phyloP scores from a whole-genome alignment of 2,113 vertebrate species.

The Chaetorhynchus papuensis region DNA sequence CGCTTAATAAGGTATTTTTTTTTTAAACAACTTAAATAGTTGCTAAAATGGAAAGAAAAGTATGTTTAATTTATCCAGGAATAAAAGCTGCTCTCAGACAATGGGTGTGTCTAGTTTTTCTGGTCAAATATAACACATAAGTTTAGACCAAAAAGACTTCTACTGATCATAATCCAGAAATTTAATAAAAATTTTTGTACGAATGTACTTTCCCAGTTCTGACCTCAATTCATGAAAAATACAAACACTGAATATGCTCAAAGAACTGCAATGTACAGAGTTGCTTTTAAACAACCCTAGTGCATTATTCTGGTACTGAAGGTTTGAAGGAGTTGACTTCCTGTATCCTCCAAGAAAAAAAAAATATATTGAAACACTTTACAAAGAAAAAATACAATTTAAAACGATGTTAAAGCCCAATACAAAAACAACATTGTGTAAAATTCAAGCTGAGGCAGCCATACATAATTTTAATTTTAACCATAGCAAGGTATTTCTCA shows the following conservation, averaged over 20 bases:
- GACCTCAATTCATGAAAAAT: not conserved
- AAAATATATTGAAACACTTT: not conserved
- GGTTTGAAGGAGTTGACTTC: not conserved
- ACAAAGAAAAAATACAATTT: not conserved
- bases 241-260: not conserved
- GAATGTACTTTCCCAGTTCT: not conserved
- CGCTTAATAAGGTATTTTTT: not conserved
- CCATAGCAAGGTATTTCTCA: not conserved
- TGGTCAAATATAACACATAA: not conserved
- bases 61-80: not conserved
- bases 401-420: not conserved
- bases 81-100: not conserved
- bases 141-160: not conserved
- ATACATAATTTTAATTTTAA: not conserved
- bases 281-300: not conserved
- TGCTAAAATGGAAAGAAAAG: not conserved
- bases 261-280: not conserved
- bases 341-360: not conserved
- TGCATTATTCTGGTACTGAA: not conserved
- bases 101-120: not conserved
- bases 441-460: not conserved
- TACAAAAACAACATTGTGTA: not conserved
- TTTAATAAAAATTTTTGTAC: not conserved
- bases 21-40: not conserved
- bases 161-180: not conserved